These are phyloP conservation scores for Myotis myotis DNA, from an alignment of 2,797 vertebrate genomes.

Conservation along the genomic window DNA sequence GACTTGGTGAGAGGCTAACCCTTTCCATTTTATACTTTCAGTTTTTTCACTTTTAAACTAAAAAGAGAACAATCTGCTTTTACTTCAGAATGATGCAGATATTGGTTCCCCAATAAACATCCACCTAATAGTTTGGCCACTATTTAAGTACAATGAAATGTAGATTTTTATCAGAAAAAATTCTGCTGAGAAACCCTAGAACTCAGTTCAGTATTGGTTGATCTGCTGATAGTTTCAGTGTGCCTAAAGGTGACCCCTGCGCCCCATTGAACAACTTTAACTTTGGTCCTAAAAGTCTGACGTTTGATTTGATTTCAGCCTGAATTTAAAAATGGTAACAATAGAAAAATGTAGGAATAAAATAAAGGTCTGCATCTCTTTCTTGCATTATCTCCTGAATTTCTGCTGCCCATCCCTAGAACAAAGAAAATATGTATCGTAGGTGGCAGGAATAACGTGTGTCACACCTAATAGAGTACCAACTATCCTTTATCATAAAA, in stretches of 20 bases:
- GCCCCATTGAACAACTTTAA: not conserved
- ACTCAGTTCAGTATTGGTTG: not conserved
- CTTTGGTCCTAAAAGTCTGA: not conserved
- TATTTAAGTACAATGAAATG: not conserved
- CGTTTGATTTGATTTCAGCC: not conserved
- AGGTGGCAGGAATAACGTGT: constrained; percentile 6
- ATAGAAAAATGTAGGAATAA: not conserved
- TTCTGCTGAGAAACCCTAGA: constrained; percentile 14
- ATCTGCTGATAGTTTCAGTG: not conserved
- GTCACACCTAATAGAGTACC: not conserved
- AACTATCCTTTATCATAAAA: constrained; percentile 3
- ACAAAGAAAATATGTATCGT: constrained; percentile 1
- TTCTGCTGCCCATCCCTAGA: not conserved
- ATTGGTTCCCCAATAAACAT: not conserved
- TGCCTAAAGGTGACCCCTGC: not conserved
- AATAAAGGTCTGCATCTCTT: not conserved
- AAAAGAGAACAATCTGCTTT: not conserved
- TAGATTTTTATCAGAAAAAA: not conserved
- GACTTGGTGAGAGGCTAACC: not conserved
- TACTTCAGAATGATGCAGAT: not conserved
- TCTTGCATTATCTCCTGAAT: not conserved
- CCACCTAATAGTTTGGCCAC: not conserved
- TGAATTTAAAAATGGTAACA: not conserved
- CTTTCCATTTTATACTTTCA: not conserved
- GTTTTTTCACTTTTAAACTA: not conserved